Evolutionary conservation across 2,888 invertebrate genomes (phyloP).

Genomic region (Euplagia quadripunctaria): DNA sequence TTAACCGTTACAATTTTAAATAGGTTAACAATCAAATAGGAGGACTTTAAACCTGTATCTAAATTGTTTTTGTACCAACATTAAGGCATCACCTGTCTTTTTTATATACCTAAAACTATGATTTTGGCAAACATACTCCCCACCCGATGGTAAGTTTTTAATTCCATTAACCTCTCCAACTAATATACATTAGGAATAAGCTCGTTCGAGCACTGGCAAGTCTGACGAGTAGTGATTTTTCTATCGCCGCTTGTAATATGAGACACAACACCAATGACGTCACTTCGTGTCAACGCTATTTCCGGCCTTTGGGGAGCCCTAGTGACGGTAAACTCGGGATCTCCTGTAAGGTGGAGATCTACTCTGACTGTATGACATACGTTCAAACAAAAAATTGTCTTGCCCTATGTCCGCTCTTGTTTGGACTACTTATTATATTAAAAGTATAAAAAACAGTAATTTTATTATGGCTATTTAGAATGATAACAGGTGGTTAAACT

Average conservation of each 20-base stretch:
- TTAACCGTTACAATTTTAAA: not conserved
- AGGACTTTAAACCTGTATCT: too few species aligned
- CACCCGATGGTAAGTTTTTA: too few species aligned
- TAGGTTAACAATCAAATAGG: too few species aligned
- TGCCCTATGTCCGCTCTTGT: not conserved
- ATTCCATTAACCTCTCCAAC: too few species aligned
- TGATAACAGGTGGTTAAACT: conserved; percentile 22
- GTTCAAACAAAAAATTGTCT: not conserved
- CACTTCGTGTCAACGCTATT: not conserved
- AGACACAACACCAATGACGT: too few species aligned
- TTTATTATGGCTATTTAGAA: conserved; percentile 4
- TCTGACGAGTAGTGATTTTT: not conserved
- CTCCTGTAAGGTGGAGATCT: not conserved
- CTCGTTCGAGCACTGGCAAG: not conserved
- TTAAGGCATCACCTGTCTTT: too few species aligned
- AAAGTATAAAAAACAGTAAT: not conserved
- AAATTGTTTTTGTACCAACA: too few species aligned
- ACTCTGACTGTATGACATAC: not conserved
- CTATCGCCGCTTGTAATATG: not conserved
- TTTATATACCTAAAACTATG: too few species aligned
- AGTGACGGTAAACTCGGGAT: not conserved
- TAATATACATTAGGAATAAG: not conserved
- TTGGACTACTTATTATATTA: not conserved
- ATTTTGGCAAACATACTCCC: too few species aligned
- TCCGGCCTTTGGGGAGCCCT: not conserved